These are phyloP conservation scores for Hydropsyche tenuis DNA, from an alignment of 1,140 invertebrate genomes.

Conservation along the genomic window DNA sequence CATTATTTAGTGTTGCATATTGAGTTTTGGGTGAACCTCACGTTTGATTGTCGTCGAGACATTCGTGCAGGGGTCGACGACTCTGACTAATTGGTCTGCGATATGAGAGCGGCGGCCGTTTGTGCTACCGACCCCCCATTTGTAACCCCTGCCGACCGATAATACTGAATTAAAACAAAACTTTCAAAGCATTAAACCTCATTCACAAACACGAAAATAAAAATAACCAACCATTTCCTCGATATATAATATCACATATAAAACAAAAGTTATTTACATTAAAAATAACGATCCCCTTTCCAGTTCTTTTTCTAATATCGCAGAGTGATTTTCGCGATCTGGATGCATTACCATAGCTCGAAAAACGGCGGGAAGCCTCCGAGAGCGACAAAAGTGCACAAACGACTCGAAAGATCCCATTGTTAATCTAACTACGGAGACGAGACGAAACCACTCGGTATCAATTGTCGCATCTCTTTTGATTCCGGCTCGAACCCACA, in stretches of 20 bases:
- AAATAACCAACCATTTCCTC: too few species aligned
- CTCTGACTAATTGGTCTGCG: constrained; percentile 36
- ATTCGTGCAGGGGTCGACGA: constrained; percentile 21
- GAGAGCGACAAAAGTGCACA: too few species aligned
- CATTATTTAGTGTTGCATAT: too few species aligned
- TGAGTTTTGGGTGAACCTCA: not conserved
- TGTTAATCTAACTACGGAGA: constrained; percentile 35
- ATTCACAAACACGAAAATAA: too few species aligned
- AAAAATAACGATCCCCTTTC: too few species aligned
- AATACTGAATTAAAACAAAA: not conserved
- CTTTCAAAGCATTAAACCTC: too few species aligned
- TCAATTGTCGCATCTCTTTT: constrained; percentile 40
- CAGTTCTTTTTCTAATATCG: constrained; percentile 32
- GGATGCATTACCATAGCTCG: too few species aligned
- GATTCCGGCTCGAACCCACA: constrained; percentile 1
- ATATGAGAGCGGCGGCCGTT: constrained; percentile 27
- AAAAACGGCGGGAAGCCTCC: too few species aligned
- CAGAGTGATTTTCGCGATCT: constrained; percentile 27
- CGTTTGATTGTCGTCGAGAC: constrained; percentile 34
- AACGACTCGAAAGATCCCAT: constrained; percentile 25
- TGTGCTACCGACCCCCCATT: constrained; percentile 24
- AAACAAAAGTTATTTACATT: too few species aligned
- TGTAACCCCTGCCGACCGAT: constrained; percentile 9
- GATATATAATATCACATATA: too few species aligned
- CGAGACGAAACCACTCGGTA: constrained; percentile 38